Percentiles rank a stretch among this genome's conserved stretches.
phyloP scores from a whole-genome alignment of 2,113 vertebrate genomes.

The Mobula birostris region DNA sequence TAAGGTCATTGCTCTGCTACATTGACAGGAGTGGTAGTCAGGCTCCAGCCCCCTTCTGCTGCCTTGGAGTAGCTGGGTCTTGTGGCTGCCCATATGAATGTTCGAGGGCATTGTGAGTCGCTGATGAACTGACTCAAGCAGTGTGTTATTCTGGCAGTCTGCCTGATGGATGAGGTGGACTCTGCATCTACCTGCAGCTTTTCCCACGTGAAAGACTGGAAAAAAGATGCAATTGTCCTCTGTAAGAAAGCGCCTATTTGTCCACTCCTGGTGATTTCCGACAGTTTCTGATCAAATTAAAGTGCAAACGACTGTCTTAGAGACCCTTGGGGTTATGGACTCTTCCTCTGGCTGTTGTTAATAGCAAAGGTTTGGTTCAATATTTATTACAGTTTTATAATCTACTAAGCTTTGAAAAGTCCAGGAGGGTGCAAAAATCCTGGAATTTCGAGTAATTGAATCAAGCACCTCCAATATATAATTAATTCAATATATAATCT shows the following conservation, averaged over 20 bases:
- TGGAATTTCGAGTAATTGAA: background rate
- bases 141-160: background rate
- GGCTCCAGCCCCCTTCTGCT: background rate
- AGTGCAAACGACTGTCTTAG: background rate
- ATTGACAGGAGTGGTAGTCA: conserved; percentile 16
- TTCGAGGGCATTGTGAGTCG: background rate
- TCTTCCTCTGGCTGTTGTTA: background rate
- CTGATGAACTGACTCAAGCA: conserved; percentile 6
- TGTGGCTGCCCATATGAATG: background rate
- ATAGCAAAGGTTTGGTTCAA: background rate
- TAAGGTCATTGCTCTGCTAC: conserved; percentile 26
- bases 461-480: background rate
- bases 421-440: background rate
- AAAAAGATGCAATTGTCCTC: background rate
- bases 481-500: too few relatives aligned
- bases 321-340: background rate
- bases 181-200: background rate
- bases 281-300: background rate
- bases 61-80: background rate
- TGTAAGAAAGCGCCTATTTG: background rate
- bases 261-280: background rate
- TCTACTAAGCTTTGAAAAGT: background rate
- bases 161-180: conserved; percentile 30
- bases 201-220: conserved; percentile 28
- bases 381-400: background rate